Evolutionary conservation across 1,140 invertebrate species (phyloP), one percentile per base, ranked within the genome.

Genomic region (Bombus impatiens): DNA sequence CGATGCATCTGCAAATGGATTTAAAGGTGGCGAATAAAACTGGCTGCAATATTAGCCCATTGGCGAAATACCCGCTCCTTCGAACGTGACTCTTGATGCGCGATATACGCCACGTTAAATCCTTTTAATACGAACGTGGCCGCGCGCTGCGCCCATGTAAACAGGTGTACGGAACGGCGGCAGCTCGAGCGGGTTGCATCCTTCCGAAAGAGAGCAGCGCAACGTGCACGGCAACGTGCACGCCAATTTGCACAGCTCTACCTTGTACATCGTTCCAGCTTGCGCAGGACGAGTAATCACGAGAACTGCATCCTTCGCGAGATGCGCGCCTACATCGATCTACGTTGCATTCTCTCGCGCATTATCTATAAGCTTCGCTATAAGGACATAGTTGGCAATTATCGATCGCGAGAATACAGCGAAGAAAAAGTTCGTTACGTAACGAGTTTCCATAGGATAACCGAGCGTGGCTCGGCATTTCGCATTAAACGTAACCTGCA

Each of bases 121-220:
- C 62, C 79, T 68, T 86, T 77, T 70, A 77, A 82, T 86, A 82
- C 37, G 72, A 35, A 59, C 57, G 72, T 25, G 35, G n/a, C 25
- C 59, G 82, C 65, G 79, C 42, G 57, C 57, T 18, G 53, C 53
- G 25, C 32, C 18, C 53, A 15, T 78, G 74, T 83, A 86, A 78
- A 86, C 81, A 86, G 74, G 81, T 86, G 81, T 72, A 84, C 76
- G 28, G 28, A 84, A 87, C 82, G 81, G 18, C 53, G 81, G 67
- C 82, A 78, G 65, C 75, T 44, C 75, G 67, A 42, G 8, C 70
- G 59, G 13, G 80, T 77, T 82, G 80, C 57, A 82, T 78, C 80
- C 80, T 71, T 32, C 37, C 67, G 70, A 86, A 67, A 74, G 57
- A 81, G 84, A 86, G 70, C 57, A 81, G 13, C 18, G 84, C 79